These are phyloP conservation scores for Nephrotoma guestfalica DNA, from an alignment of 2,888 invertebrate species.

Conservation along the genomic window DNA sequence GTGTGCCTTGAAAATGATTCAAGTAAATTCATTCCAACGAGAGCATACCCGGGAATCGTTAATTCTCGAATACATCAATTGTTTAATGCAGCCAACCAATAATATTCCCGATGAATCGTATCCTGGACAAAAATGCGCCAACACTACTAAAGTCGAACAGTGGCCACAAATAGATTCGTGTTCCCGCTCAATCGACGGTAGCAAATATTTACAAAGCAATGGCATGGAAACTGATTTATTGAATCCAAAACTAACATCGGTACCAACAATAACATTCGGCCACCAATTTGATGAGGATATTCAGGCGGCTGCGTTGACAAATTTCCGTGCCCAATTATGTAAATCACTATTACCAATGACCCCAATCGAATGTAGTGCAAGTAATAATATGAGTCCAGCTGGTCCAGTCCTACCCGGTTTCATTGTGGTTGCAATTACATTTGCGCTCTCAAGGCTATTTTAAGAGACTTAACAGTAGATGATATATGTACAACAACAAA, in stretches of 20 bases:
- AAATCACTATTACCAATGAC: constrained; percentile 21
- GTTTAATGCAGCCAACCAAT: constrained; percentile 29
- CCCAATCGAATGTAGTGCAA: constrained; percentile 19
- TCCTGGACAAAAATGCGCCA: constrained; percentile 33
- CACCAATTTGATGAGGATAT: constrained; percentile 41
- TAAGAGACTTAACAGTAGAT: constrained; percentile 10
- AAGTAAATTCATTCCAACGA: constrained; percentile 27
- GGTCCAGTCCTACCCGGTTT: constrained; percentile 17
- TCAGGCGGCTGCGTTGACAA: constrained; percentile 38
- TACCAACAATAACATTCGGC: constrained; percentile 52
- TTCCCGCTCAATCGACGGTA: constrained; percentile 31
- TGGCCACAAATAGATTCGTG: constrained; percentile 35
- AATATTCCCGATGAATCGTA: constrained; percentile 30
- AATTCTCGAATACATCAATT: constrained; percentile 29
- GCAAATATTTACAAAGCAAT: constrained; percentile 23
- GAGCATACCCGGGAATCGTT: constrained; percentile 29
- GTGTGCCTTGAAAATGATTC: constrained; percentile 36
- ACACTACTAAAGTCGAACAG: constrained; percentile 30
- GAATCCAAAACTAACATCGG: constrained; percentile 40
- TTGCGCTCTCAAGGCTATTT: constrained; percentile 17
- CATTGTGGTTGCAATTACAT: constrained; percentile 19
- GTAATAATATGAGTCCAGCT: constrained; percentile 19
- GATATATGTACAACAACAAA: neutral
- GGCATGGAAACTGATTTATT: constrained; percentile 42
- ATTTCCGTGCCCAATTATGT: constrained; percentile 44